Evolutionary conservation across 1,140 invertebrate species (phyloP).

Genomic region (Mercenaria mercenaria): DNA sequence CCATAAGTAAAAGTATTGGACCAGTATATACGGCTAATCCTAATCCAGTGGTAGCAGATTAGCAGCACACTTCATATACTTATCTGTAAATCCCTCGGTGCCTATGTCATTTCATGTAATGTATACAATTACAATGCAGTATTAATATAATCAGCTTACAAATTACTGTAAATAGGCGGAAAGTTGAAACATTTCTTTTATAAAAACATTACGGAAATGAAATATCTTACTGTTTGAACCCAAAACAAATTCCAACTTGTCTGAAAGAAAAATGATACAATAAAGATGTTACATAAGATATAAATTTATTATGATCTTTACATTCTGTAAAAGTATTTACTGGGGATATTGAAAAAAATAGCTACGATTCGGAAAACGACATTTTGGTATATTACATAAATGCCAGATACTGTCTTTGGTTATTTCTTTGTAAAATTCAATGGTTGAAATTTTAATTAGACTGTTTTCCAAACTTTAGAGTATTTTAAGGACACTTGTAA

Average conservation of each 20-base stretch:
- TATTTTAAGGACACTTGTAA: not conserved
- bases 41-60: constrained; percentile 31
- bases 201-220: not conserved
- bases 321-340: no score
- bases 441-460: constrained; percentile 34
- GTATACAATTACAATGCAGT: constrained; percentile 2
- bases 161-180: not conserved
- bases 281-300: no score
- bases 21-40: not conserved
- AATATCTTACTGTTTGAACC: not conserved
- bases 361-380: no score
- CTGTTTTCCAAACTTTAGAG: not conserved
- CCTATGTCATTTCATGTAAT: constrained; percentile 27
- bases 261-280: no score
- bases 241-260: not conserved
- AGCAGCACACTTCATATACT: constrained; percentile 25
- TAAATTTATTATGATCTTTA: no score
- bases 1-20: not conserved
- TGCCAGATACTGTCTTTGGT: no score
- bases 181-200: no score
- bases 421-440: no score
- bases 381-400: no score
- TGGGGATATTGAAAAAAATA: no score
- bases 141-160: constrained; percentile 24
- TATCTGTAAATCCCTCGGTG: constrained; percentile 34